Conservation (phyloP, 2,113 vertebrate genomes). For the Mellivora capensis region DNA sequence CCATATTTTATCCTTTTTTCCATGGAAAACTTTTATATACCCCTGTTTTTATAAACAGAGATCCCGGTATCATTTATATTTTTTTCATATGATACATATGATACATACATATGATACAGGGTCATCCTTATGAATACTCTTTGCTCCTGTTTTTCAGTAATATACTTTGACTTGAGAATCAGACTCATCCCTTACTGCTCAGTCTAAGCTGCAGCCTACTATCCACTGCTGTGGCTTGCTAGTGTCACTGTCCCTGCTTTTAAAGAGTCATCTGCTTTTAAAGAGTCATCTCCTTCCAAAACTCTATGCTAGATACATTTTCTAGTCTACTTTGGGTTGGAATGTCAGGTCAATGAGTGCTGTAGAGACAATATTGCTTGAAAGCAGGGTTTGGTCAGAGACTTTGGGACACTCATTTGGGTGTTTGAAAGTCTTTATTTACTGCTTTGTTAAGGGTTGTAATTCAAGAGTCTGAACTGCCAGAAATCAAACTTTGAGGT, state of each 20-base stretch:
- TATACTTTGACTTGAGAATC: neutral
- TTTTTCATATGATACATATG: neutral
- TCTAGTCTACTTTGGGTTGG: neutral
- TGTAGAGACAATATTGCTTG: neutral
- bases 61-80: neutral
- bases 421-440: constrained; percentile 20
- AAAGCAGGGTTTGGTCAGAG: constrained; percentile 11
- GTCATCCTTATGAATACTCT: neutral
- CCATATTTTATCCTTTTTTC: neutral
- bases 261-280: neutral
- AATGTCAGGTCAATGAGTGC: neutral
- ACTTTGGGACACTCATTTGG: neutral
- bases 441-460: neutral
- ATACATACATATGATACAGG: neutral
- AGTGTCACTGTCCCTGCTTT: neutral
- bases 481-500: neutral
- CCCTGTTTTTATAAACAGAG: neutral
- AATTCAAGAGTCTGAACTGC: constrained; percentile 32
- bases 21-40: constrained; percentile 11
- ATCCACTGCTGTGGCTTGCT: neutral
- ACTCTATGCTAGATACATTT: neutral
- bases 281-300: neutral
- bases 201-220: neutral
- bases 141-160: neutral
- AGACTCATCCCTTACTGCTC: neutral